Evolutionary conservation across 2,888 invertebrate genomes (phyloP), one percentile per base, ranked within the genome.

Genomic region (Acrobeloides nanus): DNA sequence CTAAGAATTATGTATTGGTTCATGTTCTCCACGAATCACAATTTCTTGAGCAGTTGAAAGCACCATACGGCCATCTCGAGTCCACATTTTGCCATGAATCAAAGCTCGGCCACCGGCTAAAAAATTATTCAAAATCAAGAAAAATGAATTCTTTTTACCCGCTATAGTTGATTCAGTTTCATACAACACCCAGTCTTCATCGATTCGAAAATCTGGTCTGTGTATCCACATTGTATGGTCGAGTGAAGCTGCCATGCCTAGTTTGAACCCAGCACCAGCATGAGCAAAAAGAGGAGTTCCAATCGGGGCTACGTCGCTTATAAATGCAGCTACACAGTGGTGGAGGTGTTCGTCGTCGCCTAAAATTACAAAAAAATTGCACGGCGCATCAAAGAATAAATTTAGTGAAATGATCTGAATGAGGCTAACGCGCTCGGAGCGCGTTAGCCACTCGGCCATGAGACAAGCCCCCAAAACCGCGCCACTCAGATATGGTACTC

Each of bases 161-260:
- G 73, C 72, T n/a, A 74, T 62, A 8, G 75, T 73, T 49, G 72
- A 71, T 46, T 74, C 74, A 23, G 69, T 66, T 57, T 77, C 76
- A 57, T 75, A 76, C 44, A 77, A 64, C 69, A 77, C 68, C 76
- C 77, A 77, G 42, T 77, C 75, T 20, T 50, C 27, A 53, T 77
- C 75, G 4, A 74, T 73, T 25, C 71, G 59, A 59, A 76, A 76
- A 25, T 62, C 42, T 34, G 67, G 63, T 6, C 71, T 68, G 60
- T 77, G 77, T 61, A 77, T 76, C 76, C 76, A 77, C 52, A 77
- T 69, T 25, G 74, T 69, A 55, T 77, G 77, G 51, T 77, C 77
- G 32, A 77, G 60, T 0, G 76, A 76, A 3, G 74, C 63, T 42
- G 74, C 70, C 62, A 74, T 71, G 3, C 64, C 68, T 6, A 64